These are phyloP conservation scores for Drosophila limbata DNA, from an alignment of 2,888 invertebrate species.

Conservation along the genomic window DNA sequence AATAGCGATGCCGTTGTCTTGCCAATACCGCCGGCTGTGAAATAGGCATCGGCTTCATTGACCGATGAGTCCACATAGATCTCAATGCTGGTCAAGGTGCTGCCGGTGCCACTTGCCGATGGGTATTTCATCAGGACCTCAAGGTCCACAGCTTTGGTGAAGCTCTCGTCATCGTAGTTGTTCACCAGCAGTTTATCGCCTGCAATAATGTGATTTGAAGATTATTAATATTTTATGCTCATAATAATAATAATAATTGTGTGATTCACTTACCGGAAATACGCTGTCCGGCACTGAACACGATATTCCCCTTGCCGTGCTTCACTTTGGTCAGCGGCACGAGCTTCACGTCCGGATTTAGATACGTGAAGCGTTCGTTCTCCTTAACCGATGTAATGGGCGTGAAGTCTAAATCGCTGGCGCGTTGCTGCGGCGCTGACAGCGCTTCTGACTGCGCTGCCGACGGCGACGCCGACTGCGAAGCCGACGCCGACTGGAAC, in stretches of 20 bases:
- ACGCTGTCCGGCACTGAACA: constrained; percentile 77
- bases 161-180: constrained; percentile 71
- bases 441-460: background rate
- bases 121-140: constrained; percentile 79
- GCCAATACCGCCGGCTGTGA: constrained; percentile 77
- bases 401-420: constrained; percentile 70
- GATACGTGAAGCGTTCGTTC: constrained; percentile 61
- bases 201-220: constrained; percentile 26
- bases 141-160: constrained; percentile 70
- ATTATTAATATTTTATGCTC: background rate
- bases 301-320: constrained; percentile 82
- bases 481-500: background rate
- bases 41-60: constrained; percentile 67
- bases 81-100: constrained; percentile 76
- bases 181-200: constrained; percentile 80
- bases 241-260: background rate
- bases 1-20: constrained; percentile 69
- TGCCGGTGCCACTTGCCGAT: constrained; percentile 38
- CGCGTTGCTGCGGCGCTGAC: constrained; percentile 31
- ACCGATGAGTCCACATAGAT: constrained; percentile 78
- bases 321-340: constrained; percentile 68
- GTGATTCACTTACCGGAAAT: constrained; percentile 70
- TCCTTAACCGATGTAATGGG: constrained; percentile 75
- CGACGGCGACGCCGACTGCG: background rate
- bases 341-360: constrained; percentile 61